Percentiles rank a stretch among this genome's conserved stretches.
These are phyloP conservation scores for Aphelocoma coerulescens DNA, from an alignment of 2,113 vertebrate species.

Conservation along the genomic window DNA sequence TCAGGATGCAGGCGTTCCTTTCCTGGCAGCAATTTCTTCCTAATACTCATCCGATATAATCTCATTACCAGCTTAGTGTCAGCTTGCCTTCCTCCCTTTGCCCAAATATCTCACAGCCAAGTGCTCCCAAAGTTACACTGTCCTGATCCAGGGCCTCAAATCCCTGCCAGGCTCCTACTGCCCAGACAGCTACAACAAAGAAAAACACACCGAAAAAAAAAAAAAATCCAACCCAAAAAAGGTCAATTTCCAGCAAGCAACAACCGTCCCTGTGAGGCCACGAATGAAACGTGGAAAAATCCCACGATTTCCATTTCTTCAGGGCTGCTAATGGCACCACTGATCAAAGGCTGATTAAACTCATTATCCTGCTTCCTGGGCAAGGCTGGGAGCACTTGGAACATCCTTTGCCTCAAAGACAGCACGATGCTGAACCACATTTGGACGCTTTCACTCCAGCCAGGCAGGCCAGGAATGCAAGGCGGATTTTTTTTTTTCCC, in stretches of 20 bases:
- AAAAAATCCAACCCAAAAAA: neutral
- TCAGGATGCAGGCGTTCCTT: neutral
- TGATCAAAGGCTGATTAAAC: slow-evolving; percentile 27
- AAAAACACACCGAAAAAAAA: neutral
- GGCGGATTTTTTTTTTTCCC: neutral
- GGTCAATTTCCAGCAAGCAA: neutral
- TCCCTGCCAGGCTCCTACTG: neutral
- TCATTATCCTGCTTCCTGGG: neutral
- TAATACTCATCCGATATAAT: neutral
- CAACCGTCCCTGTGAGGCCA: neutral
- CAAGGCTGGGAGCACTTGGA: neutral
- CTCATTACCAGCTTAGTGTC: neutral
- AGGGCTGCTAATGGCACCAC: neutral
- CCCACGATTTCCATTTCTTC: neutral
- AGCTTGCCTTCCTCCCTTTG: neutral
- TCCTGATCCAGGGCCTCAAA: neutral
- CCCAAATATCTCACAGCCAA: neutral
- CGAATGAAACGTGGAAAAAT: neutral
- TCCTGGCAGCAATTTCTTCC: neutral
- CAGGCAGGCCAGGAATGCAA: neutral
- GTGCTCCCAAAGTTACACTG: neutral
- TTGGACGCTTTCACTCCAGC: neutral
- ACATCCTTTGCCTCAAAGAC: neutral
- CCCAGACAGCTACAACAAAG: neutral
- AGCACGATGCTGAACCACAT: neutral